Percentiles rank a stretch among this genome's conserved stretches.
phyloP scores from a whole-genome alignment of 2,797 vertebrate species.

The Melanotaenia boesemani region DNA sequence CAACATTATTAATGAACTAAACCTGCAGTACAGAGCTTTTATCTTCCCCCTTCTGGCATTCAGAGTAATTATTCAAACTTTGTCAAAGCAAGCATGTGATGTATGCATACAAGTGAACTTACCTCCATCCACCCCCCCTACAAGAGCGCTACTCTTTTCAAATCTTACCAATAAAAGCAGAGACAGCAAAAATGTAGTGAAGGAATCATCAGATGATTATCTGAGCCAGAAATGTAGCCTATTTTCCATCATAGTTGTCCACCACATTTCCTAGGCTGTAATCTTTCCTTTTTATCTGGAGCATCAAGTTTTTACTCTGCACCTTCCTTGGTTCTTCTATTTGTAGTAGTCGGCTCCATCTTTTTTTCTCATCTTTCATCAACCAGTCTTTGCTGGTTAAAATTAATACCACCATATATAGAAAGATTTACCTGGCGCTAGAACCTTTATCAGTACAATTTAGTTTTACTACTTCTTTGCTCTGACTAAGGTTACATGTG shows the following conservation, averaged over 20 bases:
- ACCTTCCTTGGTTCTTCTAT: background rate
- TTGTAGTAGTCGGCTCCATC: background rate
- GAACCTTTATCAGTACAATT: background rate
- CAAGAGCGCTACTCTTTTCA: background rate
- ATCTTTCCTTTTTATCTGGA: background rate
- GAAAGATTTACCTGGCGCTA: background rate
- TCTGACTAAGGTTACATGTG: background rate
- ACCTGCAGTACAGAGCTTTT: background rate
- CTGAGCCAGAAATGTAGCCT: background rate
- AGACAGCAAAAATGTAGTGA: background rate
- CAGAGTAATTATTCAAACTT: background rate
- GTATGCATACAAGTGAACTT: background rate
- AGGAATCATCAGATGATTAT: background rate
- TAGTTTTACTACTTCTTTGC: background rate
- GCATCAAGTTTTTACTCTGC: background rate
- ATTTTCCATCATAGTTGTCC: background rate
- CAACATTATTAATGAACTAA: background rate
- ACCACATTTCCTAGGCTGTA: background rate
- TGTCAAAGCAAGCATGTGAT: background rate
- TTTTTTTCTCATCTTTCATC: background rate
- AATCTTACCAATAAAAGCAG: background rate
- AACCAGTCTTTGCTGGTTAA: background rate
- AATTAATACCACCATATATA: background rate
- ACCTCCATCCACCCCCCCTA: background rate
- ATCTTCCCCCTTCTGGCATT: background rate